Percentiles rank a stretch among this genome's conserved stretches.
Conservation (phyloP, 2,888 invertebrate genomes). For the Tachina fera region DNA sequence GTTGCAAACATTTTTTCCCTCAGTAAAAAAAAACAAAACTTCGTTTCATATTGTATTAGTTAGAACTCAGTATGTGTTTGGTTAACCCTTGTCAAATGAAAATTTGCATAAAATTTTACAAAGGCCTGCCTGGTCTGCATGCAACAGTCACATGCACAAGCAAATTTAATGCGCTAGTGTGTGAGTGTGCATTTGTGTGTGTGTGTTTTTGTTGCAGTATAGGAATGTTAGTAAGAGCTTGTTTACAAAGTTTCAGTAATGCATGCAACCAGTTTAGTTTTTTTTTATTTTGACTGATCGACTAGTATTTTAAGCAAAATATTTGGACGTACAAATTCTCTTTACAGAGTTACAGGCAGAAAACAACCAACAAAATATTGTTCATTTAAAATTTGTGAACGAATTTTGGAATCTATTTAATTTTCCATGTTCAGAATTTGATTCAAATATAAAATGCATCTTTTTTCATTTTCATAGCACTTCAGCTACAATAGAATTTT, state of each 20-base stretch:
- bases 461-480: neutral
- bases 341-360: conserved; percentile 19
- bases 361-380: conserved; percentile 10
- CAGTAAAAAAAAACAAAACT: conserved; percentile 17
- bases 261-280: conserved; percentile 54
- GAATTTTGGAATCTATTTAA: neutral
- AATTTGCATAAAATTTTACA: conserved; percentile 71
- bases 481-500: conserved; percentile 40
- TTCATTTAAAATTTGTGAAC: conserved; percentile 23
- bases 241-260: conserved; percentile 59
- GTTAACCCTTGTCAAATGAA: conserved; percentile 72
- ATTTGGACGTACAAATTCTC: conserved; percentile 56
- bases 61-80: conserved; percentile 69
- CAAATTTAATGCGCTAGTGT: conserved; percentile 15
- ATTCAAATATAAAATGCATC: conserved; percentile 26
- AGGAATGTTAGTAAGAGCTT: conserved; percentile 24
- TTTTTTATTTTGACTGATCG: conserved; percentile 67
- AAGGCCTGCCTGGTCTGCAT: conserved; percentile 45
- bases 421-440: neutral
- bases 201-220: neutral
- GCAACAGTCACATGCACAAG: conserved; percentile 6
- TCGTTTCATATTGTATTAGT: conserved; percentile 60
- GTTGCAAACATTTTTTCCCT: conserved; percentile 29
- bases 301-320: conserved; percentile 59
- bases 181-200: conserved; percentile 2